Evolutionary conservation across 1,140 invertebrate genomes (phyloP), one percentile per base, ranked within the genome.

Genomic region (Schlechtendalia chinensis): DNA sequence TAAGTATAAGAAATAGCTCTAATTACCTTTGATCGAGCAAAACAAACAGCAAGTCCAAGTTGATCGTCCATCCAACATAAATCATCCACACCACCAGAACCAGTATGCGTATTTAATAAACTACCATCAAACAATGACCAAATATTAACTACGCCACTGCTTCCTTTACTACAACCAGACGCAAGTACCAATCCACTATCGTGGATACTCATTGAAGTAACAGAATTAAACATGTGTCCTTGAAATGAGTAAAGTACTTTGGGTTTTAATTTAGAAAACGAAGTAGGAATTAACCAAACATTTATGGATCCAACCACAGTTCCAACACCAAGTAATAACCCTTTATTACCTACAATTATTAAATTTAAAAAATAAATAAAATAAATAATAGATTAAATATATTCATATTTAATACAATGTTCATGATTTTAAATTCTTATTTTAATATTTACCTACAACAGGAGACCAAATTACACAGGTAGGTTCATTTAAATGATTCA

Each of bases 111-210:
- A 82, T 90, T 88, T 5, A 90, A 84, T 22, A 91, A 84, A 79
- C 86, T 88, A 0, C 89, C 89, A 85, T 90, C 88, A 84, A 88
- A 85, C 1, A 91, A 84, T 5, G 89, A 90, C 90, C 90, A 91
- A 29, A 91, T 87, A 83, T 91, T 91, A 5, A 91, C 84, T 83
- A 90, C 86, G 16, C 90, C 89, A 83, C 86, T 89, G 16, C 85
- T 85, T 56, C 87, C 85, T 83, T 87, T 87, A 24, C 83, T 82
- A 83, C 86, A 87, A 12, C 87, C 87, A 83, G 89, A 88, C 0
- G 89, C 89, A 32, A 91, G 83, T 74, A 91, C 85, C 11, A 88
- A 84, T 5, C 88, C 89, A 81, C 85, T 86, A 19, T 85, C 84
- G 83, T 89, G 86, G 72, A 91, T 87, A 5, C 86, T 83, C 24